Percentiles rank a stretch among this genome's conserved stretches.
Evolutionary conservation across 2,797 vertebrate genomes (phyloP).

Genomic region (Pseudochromis fuscus): DNA sequence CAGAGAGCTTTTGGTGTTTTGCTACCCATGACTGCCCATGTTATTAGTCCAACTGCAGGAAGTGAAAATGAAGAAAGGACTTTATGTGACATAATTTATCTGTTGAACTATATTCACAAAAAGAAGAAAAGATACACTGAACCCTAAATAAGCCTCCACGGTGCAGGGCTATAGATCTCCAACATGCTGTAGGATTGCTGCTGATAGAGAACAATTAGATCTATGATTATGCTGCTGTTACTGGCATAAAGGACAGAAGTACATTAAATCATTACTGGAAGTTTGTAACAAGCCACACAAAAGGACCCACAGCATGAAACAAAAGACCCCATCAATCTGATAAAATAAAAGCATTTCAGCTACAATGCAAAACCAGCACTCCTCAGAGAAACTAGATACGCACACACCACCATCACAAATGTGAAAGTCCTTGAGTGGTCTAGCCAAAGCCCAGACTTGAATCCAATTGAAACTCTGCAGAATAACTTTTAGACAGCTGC

Average conservation of each 20-base stretch:
- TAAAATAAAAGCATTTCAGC: slow-evolving; percentile 40
- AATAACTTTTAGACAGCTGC: slow-evolving; percentile 37
- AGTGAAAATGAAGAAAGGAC: neutral
- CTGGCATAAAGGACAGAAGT: neutral
- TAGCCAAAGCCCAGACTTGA: slow-evolving; percentile 5
- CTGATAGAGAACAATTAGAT: neutral
- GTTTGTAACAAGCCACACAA: slow-evolving; percentile 17
- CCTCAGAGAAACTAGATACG: slow-evolving; percentile 4
- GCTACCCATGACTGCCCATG: neutral
- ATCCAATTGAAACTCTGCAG: slow-evolving; percentile 20
- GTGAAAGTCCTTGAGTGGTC: slow-evolving; percentile 20
- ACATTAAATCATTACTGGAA: neutral
- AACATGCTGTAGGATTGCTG: too few species aligned
- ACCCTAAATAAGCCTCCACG: neutral
- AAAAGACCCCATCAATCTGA: slow-evolving; percentile 35
- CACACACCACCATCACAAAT: slow-evolving; percentile 4
- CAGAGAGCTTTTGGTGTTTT: neutral
- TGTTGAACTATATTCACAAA: slow-evolving; percentile 6
- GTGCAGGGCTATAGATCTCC: neutral
- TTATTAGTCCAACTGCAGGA: neutral
- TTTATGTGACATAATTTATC: neutral
- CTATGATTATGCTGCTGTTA: slow-evolving; percentile 6
- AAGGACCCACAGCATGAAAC: slow-evolving; percentile 11
- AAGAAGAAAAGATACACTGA: slow-evolving; percentile 6
- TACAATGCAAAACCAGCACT: slow-evolving; percentile 1